Evolutionary conservation across 2,797 vertebrate species (phyloP).

Genomic region (Basileuterus tristriatus): DNA sequence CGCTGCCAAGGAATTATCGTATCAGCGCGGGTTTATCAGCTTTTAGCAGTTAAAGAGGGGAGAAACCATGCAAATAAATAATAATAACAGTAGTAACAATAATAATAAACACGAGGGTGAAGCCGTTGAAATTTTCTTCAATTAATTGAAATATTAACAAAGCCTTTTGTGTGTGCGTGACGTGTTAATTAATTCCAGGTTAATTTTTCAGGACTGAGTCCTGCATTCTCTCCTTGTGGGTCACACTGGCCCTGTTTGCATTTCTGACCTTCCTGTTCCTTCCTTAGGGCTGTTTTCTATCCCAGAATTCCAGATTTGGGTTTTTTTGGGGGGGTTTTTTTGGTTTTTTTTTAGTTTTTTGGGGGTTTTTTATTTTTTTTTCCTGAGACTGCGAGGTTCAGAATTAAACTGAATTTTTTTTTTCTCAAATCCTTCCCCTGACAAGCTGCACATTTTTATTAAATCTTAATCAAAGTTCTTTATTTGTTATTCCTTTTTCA

Average conservation of each 20-base stretch:
- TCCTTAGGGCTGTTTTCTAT: neutral
- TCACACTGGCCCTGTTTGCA: accelerated
- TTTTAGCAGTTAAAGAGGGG: neutral
- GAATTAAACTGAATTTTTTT: neutral
- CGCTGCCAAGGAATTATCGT: neutral
- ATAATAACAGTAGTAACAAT: neutral
- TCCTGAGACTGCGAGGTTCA: neutral
- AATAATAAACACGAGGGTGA: neutral
- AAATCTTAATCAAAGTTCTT: neutral
- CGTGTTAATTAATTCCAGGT: neutral
- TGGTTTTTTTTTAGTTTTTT: too few species aligned
- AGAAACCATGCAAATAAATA: neutral
- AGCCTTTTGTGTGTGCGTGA: accelerated
- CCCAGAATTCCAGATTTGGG: neutral
- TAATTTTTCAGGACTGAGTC: neutral
- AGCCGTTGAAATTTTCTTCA: neutral
- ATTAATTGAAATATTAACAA: neutral
- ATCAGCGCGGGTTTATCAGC: neutral
- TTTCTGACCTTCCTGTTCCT: neutral
- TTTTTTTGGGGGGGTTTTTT: too few species aligned
- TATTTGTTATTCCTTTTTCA: neutral
- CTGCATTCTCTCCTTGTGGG: neutral
- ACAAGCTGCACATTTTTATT: neutral
- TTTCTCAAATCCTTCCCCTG: neutral
- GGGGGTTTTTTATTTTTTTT: neutral